These are phyloP conservation scores for Craterocephalus amniculus DNA, from an alignment of 2,797 vertebrate species.

Conservation along the genomic window DNA sequence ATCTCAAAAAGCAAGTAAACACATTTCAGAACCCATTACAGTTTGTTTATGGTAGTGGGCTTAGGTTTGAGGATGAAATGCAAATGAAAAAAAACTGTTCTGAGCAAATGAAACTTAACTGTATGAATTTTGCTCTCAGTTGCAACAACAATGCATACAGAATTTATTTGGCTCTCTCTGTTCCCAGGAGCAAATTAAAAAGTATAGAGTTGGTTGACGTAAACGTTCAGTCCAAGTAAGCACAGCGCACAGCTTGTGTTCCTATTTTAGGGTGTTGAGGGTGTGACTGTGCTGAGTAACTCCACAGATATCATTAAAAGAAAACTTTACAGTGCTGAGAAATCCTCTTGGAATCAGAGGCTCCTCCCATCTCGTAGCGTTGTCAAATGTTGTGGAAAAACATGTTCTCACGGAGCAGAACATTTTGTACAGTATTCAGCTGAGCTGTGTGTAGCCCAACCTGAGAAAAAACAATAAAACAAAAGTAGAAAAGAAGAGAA, in stretches of 20 bases:
- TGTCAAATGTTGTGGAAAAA: conserved; percentile 4
- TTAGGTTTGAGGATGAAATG: too few relatives aligned
- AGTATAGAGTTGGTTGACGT: too few relatives aligned
- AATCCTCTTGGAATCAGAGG: conserved; percentile 8
- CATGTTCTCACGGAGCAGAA: conserved; percentile 28
- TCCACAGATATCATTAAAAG: conserved; percentile 40
- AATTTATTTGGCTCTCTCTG: not conserved
- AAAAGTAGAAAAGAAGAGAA: not conserved
- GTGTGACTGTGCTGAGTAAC: conserved; percentile 34
- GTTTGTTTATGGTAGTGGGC: too few relatives aligned
- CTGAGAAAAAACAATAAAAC: conserved; percentile 32
- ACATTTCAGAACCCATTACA: too few relatives aligned
- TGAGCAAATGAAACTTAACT: not conserved
- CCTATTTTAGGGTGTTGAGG: conserved; percentile 22
- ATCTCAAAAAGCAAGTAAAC: too few relatives aligned
- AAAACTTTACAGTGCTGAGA: conserved; percentile 27
- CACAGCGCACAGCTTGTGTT: conserved; percentile 15
- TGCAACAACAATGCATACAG: not conserved
- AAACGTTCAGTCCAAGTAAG: not conserved
- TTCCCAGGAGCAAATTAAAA: conserved; percentile 3
- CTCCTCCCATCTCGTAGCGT: conserved; percentile 34
- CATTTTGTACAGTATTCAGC: conserved; percentile 54
- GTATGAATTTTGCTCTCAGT: not conserved
- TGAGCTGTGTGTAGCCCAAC: conserved; percentile 29
- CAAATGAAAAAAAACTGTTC: not conserved